Base-by-base conservation (phyloP, 53 echinoderm and acorn worm species). In the Mesocentrotus franciscanus region DNA sequence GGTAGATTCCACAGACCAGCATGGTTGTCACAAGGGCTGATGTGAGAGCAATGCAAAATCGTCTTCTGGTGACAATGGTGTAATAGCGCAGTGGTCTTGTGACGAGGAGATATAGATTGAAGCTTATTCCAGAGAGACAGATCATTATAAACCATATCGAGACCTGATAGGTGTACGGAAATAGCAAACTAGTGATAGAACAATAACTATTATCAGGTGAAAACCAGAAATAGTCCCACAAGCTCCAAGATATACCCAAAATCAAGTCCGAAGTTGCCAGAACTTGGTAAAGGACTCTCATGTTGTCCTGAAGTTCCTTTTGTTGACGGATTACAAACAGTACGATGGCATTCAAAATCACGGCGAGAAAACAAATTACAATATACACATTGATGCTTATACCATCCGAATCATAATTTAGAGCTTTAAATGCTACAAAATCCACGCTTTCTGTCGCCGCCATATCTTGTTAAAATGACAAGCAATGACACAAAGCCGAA, bases 1-100 rank as follows among this genome's bases (percentile, higher is more conserved):
- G 10, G 26, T 87, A 87, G 57, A 87, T 58, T 3, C 87, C 87
- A 29, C 57, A 87, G 8, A 87, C 29, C 12, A 87, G 20, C 9
- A n/a, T 29, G 29, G 29, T 27, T 20, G 27, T 39, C 26, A 87
- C 0, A 13, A 87, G 58, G 8, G 58, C 4, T 11, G 56, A 57
- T 27, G 27, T 27, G 27, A 87, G n/a, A 27, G 87, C 6, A 26
- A 58, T 11, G 57, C 27, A 12, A 58, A 87, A 87, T 57, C 87
- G 27, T 57, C 12, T 58, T 58, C 58, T 87, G 26, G 27, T 87
- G 9, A 57, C 87, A 58, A 87, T 87, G 33, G n/a, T 87, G 87
- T 87, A 35, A 58, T 87, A 87, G 10, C 87, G 87, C 27, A 87
- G 34, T 5, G 87, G 87, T 57, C 87, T 56, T 27, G 87, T 87